Evolutionary conservation across 1,140 invertebrate species (phyloP), one percentile per base, ranked within the genome.

Genomic region (Ephestia elutella): DNA sequence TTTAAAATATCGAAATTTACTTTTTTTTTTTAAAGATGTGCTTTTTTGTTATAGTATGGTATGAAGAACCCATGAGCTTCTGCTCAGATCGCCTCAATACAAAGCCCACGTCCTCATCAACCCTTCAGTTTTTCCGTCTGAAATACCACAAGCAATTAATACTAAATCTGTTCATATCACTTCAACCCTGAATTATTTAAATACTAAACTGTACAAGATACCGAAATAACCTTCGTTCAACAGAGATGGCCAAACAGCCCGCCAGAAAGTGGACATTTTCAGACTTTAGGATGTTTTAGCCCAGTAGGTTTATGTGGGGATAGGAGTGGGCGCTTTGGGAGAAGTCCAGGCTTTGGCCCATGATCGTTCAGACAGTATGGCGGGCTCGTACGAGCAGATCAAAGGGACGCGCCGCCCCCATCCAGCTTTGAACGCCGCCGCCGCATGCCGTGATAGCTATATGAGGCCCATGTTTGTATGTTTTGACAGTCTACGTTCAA

Each of bases 351-450:
- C 21, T 7, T n/a, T n/a, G n/a, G n/a, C n/a, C n/a, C n/a, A n/a
- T n/a, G n/a, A n/a, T n/a, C n/a, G n/a, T 7, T 25, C 21, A 25
- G 21, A 2, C 21, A 25, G 21, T 25, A 25, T 53, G 50, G 20
- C 20, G 19, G n/a, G 19, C 15, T 10, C 50, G 10, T 15, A 53
- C 17, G 20, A 20, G 59, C 50, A 65, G 60, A 65, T 70, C 62
- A 67, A 70, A 67, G 62, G 65, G 65, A 32, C 35, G 57, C 28
- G 57, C 28, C 55, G 59, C 57, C 58, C 54, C 32, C 59, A 51
- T 19, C 58, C 48, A 56, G 61, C 68, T 70, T 70, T 70, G 68
- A 63, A 66, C 51, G 48, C 62, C 65, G 65, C 54, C 62, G 63
- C 60, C 55, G 61, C 59, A 32, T 44, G 30, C 13, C 49, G 48